Percentiles rank a stretch among this genome's conserved stretches.
Conservation (phyloP, 2,113 vertebrate species). For the Acrocephalus arundinaceus region DNA sequence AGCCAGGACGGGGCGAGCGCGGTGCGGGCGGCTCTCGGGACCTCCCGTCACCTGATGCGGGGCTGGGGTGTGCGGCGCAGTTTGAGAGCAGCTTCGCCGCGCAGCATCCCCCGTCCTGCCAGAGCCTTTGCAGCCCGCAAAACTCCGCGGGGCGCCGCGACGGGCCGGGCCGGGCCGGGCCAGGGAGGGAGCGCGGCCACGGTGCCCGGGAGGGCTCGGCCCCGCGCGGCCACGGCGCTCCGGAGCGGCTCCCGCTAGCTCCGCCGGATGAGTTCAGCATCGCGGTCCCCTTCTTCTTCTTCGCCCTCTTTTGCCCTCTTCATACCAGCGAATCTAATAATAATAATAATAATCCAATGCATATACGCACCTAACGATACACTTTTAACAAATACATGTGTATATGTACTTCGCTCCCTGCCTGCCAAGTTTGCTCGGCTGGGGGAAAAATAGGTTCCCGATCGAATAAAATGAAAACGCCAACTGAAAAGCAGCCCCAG, state of each 20-base stretch:
- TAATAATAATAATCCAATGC: background rate
- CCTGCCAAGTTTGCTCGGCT: background rate
- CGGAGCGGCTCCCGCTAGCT: background rate
- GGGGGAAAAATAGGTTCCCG: fast-evolving
- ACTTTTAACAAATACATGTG: background rate
- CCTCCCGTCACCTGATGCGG: background rate
- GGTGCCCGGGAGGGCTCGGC: background rate
- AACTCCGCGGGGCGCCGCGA: background rate
- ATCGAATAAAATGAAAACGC: background rate
- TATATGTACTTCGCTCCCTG: background rate
- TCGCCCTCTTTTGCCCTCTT: background rate
- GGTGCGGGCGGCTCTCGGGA: background rate
- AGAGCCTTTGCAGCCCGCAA: background rate
- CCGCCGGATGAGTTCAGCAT: background rate
- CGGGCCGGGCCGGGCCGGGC: too few relatives aligned
- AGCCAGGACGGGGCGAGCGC: too few relatives aligned
- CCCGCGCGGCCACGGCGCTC: background rate
- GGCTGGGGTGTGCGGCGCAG: background rate
- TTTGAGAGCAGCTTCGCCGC: background rate
- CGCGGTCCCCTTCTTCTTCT: background rate
- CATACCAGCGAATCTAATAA: background rate
- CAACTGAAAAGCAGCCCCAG: background rate
- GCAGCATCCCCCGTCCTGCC: background rate
- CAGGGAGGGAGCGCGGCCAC: background rate
- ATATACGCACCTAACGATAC: background rate